Evolutionary conservation across 1,140 invertebrate genomes (phyloP).

Genomic region (Trachymyrmex septentrionalis): DNA sequence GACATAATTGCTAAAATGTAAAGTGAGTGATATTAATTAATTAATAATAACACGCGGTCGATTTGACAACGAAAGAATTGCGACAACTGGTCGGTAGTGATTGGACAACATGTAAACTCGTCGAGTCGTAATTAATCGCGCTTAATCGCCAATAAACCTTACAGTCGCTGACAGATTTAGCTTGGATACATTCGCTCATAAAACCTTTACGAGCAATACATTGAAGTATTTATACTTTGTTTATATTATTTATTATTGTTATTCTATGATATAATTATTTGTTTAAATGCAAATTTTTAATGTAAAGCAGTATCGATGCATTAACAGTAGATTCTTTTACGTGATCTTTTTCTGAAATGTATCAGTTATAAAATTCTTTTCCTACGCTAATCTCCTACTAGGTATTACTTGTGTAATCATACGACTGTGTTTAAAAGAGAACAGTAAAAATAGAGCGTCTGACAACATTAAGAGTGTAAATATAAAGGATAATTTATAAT

Average conservation of each 20-base stretch:
- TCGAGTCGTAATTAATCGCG: conserved; percentile 75
- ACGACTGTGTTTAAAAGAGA: background rate
- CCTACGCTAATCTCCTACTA: background rate
- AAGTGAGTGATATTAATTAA: conserved; percentile 74
- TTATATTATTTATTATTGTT: too few species aligned
- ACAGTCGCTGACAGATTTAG: conserved; percentile 70
- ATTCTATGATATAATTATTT: background rate
- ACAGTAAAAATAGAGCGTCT: background rate
- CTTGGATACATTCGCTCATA: conserved; percentile 13
- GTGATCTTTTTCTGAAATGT: background rate
- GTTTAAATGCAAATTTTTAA: background rate
- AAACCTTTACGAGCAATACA: conserved; percentile 33
- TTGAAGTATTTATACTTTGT: background rate
- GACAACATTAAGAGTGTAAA: background rate
- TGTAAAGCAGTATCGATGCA: background rate
- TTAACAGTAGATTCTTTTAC: background rate
- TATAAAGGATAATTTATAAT: background rate
- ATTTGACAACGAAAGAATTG: conserved; percentile 75
- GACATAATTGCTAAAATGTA: conserved; percentile 32
- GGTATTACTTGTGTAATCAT: background rate
- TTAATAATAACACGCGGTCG: conserved; percentile 80
- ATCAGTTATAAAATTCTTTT: background rate
- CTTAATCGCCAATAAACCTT: conserved; percentile 77
- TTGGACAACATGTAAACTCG: conserved; percentile 77
- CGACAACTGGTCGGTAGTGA: conserved; percentile 74